Base-by-base conservation (phyloP, 2,888 invertebrate species). In the Noctua comes region DNA sequence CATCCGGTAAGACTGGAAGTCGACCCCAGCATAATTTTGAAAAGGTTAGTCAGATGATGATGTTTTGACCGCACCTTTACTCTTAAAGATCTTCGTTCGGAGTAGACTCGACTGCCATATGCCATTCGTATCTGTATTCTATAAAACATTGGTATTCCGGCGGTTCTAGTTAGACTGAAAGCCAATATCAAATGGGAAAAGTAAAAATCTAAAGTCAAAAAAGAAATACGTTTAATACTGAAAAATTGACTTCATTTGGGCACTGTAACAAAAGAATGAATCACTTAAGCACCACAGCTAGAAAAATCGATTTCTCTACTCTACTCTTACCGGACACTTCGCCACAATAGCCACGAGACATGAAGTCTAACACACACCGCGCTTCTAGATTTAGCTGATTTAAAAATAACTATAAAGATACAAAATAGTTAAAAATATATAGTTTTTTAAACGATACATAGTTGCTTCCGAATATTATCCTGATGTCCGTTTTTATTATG, bases 381-480 rank as follows among this genome's bases (percentile, higher is more conserved):
- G 85, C 85, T 85, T 85, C 84, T 85, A 85, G 85, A 48, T 88
- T 76, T 82, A 90, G 90, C 69, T 69, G 57, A 80, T 51, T 43
- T 27, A 59, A 82, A 83, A 77, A 59, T 66, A 54, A 62, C 21
- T 54, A 46, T 68, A 46, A 43, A 13, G 18, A 54, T 21, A 77
- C 21, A 16, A 77, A 79, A 77, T 80, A 84, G 83, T 65, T 72
- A 74, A 66, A 68, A 54, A 79, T 40, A 40, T 48, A 66, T 51
- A 46, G 65, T 73, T 80, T 72, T 85, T 54, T 62, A 75, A 78
- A 51, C 31, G 46, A 75, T 31, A 64, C 0, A 82, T 87, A 88
- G 89, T 64, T 76, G 89, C 88, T 88, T 88, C 64, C 0, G 43
- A 82, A 24, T 68, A 51, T 57, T 62, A 18, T 46, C 80, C 87